Evolutionary conservation across 2,888 invertebrate genomes (phyloP).

Genomic region (Dolomedes plantarius): DNA sequence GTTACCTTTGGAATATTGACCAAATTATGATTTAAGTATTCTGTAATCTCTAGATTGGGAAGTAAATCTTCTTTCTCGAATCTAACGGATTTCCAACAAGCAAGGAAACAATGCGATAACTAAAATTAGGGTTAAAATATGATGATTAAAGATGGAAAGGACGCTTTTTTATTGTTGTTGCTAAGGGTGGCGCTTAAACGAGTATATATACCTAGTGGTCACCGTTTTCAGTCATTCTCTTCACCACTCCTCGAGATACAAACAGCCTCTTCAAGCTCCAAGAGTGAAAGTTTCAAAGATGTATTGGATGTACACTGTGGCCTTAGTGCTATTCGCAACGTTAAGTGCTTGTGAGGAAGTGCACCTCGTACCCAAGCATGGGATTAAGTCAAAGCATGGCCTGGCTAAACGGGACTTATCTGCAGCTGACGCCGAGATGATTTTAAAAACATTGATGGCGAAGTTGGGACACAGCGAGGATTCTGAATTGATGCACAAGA

Average conservation of each 20-base stretch:
- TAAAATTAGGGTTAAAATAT: neutral
- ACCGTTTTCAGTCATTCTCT: neutral
- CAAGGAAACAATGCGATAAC: conserved; percentile 1
- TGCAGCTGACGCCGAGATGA: conserved; percentile 1
- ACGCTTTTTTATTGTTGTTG: neutral
- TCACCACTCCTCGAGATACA: neutral
- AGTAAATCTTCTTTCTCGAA: conserved; percentile 16
- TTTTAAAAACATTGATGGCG: conserved; percentile 17
- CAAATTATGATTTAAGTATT: neutral
- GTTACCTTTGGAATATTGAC: neutral
- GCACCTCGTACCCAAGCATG: neutral
- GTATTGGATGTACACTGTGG: neutral
- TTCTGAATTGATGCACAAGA: conserved; percentile 33
- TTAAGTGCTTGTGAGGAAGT: neutral
- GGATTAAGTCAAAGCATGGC: neutral
- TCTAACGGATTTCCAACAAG: conserved; percentile 18
- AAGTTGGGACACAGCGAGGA: conserved; percentile 34
- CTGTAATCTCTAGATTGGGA: conserved; percentile 30
- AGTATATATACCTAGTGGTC: neutral
- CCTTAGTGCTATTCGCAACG: neutral
- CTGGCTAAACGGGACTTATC: neutral
- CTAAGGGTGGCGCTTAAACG: neutral
- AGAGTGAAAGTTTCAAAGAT: neutral
- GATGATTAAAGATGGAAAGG: too few relatives aligned
- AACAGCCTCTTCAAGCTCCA: neutral